Conservation (phyloP, 1,140 invertebrate genomes). For the Holcopasites calliopsidis region DNA sequence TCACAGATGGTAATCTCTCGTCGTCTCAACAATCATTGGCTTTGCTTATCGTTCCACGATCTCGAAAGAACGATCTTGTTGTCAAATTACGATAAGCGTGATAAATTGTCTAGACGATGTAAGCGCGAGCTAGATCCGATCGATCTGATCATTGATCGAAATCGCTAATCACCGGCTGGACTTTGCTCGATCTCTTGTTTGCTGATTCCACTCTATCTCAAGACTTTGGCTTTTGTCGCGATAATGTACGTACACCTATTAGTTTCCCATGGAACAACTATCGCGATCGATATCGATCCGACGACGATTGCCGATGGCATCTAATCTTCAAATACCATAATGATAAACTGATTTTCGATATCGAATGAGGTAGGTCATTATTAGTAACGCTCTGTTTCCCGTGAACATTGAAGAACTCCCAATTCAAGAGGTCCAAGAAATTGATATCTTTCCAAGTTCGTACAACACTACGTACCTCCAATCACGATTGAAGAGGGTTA, state of each 20-base stretch:
- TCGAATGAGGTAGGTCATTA: conserved; percentile 7
- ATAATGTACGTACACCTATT: background rate
- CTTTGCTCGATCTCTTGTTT: conserved; percentile 18
- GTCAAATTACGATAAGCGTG: conserved; percentile 42
- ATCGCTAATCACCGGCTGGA: conserved; percentile 34
- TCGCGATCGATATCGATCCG: background rate
- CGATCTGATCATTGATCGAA: conserved; percentile 51
- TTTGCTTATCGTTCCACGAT: conserved; percentile 20
- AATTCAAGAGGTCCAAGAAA: background rate
- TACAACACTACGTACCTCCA: too few relatives aligned
- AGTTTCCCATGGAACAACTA: background rate
- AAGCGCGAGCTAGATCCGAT: conserved; percentile 31
- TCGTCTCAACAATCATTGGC: background rate
- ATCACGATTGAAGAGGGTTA: too few relatives aligned
- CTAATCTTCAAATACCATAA: background rate
- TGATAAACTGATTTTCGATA: background rate
- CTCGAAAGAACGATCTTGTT: conserved; percentile 42
- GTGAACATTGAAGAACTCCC: background rate
- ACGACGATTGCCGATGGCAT: background rate
- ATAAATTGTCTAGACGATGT: conserved; percentile 56
- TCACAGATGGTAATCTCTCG: background rate
- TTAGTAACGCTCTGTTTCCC: too few relatives aligned
- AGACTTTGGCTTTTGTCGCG: background rate
- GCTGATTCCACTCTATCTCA: conserved; percentile 29
- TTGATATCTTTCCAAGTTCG: too few relatives aligned